Evolutionary conservation across 37 sponge, comb jelly and placozoan genomes (phyloP).

Genomic region (Crambe crambe): DNA sequence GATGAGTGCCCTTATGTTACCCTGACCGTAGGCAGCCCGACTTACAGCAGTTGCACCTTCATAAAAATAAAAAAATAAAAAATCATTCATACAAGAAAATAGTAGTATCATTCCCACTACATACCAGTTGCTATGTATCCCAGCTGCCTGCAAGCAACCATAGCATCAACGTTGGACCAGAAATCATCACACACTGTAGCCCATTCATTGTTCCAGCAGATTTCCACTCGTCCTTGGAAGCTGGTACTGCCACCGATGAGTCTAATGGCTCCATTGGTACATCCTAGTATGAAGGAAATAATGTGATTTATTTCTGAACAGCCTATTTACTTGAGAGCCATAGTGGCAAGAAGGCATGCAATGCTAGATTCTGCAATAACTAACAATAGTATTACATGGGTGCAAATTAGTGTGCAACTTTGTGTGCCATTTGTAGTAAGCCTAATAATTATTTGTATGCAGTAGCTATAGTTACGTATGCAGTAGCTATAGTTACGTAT

Average conservation of each 20-base stretch:
- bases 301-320: too few relatives aligned
- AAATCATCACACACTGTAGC: constrained; percentile 17
- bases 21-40: neutral
- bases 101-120: too few relatives aligned
- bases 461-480: neutral
- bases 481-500: constrained; percentile 12
- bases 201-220: neutral
- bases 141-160: constrained; percentile 8
- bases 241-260: neutral
- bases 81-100: neutral
- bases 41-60: neutral
- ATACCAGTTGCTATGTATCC: constrained; percentile 11
- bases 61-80: too few relatives aligned
- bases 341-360: too few relatives aligned
- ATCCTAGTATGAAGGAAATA: neutral
- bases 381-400: neutral
- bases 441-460: neutral
- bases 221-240: constrained; percentile 4
- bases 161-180: neutral
- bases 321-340: neutral
- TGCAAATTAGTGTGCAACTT: too few relatives aligned
- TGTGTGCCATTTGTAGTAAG: too few relatives aligned
- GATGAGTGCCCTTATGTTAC: neutral
- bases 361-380: neutral
- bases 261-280: neutral